Evolutionary conservation across 2,888 invertebrate genomes (phyloP).

Genomic region (Torymus tubicola): DNA sequence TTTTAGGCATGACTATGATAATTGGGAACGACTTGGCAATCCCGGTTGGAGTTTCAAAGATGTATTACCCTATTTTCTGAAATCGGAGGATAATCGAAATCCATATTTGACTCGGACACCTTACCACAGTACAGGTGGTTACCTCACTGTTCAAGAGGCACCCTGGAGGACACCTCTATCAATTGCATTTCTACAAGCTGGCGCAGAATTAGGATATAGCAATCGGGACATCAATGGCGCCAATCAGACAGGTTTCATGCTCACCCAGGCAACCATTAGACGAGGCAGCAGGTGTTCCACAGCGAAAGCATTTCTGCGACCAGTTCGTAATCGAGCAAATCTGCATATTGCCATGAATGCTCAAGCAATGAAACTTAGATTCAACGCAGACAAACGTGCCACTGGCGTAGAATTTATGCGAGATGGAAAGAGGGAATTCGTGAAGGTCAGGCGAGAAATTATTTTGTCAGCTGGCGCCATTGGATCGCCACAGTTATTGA

Average conservation of each 20-base stretch:
- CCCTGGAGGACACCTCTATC: slow-evolving; percentile 90
- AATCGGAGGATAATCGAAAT: slow-evolving; percentile 92
- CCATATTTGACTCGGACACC: slow-evolving; percentile 86
- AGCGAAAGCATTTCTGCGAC: slow-evolving; percentile 89
- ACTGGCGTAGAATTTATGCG: slow-evolving; percentile 86
- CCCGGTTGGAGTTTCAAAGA: slow-evolving; percentile 91
- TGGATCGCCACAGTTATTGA: slow-evolving; percentile 91
- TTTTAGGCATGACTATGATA: slow-evolving; percentile 84
- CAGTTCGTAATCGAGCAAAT: slow-evolving; percentile 86
- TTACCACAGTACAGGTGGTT: slow-evolving; percentile 88
- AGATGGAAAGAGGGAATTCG: slow-evolving; percentile 80
- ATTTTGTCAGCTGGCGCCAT: slow-evolving; percentile 92
- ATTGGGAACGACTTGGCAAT: slow-evolving; percentile 90
- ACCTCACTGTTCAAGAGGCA: slow-evolving; percentile 89
- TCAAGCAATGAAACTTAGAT: slow-evolving; percentile 86
- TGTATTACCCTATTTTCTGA: slow-evolving; percentile 89
- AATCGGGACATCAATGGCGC: slow-evolving; percentile 89
- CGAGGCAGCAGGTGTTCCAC: slow-evolving; percentile 92
- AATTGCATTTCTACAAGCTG: slow-evolving; percentile 89
- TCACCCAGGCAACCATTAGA: slow-evolving; percentile 90
- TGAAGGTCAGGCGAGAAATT: slow-evolving; percentile 87
- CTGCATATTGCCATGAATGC: slow-evolving; percentile 88
- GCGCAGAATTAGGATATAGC: slow-evolving; percentile 88
- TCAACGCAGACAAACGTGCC: slow-evolving; percentile 83
- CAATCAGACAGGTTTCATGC: slow-evolving; percentile 90